Conservation (phyloP, 2,113 vertebrate genomes). For the Sylvietta virens region DNA sequence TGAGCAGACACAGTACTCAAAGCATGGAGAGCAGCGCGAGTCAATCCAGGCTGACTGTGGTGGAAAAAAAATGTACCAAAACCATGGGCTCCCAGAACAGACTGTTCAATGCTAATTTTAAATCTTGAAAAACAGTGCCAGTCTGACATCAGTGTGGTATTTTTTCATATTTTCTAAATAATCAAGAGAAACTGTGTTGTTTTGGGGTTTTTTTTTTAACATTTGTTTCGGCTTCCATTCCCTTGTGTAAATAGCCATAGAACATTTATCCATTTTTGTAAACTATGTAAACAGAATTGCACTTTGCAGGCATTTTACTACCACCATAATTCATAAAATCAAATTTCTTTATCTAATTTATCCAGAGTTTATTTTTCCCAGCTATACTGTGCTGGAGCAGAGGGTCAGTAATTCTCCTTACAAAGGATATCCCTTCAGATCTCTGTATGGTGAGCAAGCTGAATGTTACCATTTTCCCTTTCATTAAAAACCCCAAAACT, state of each 20-base stretch:
- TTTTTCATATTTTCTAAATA: constrained; percentile 11
- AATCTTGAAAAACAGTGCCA: constrained; percentile 11
- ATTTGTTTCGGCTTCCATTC: background rate
- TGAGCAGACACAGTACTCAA: background rate
- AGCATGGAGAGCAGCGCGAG: background rate
- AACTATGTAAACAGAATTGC: background rate
- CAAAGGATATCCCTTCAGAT: background rate
- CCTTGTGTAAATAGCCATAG: background rate
- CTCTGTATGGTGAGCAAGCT: background rate
- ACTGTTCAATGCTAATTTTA: constrained; percentile 61
- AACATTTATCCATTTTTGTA: background rate
- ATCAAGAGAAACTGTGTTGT: background rate
- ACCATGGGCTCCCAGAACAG: constrained; percentile 26
- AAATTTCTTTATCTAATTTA: background rate
- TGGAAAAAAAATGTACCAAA: background rate
- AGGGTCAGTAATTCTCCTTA: background rate
- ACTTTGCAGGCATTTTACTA: background rate
- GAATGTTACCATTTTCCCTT: fast-evolving
- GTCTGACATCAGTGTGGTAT: constrained; percentile 6
- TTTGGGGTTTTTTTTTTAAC: background rate
- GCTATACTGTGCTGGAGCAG: background rate
- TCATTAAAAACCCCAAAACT: background rate
- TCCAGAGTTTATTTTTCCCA: background rate
- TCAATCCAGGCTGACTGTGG: background rate
- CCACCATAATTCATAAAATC: background rate